Evolutionary conservation across 2,888 invertebrate species (phyloP).

Genomic region (Frankliniella intonsa): DNA sequence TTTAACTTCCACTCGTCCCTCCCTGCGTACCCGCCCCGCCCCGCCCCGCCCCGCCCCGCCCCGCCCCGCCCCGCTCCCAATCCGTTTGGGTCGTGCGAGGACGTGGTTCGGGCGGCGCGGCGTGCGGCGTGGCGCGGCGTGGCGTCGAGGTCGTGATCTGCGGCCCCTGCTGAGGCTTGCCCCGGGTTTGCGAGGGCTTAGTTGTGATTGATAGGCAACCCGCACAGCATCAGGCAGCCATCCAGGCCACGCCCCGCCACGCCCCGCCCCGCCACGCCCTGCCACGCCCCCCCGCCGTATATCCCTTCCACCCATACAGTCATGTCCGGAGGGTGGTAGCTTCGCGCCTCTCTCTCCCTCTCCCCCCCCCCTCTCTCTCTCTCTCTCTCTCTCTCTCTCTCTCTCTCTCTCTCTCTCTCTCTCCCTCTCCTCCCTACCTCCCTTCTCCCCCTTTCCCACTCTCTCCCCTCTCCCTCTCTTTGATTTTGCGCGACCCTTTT

Average conservation of each 20-base stretch:
- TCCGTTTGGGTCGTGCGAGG: constrained; percentile 1
- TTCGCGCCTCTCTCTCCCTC: not conserved
- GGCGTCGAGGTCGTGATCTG: constrained; percentile 4
- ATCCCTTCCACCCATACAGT: no score
- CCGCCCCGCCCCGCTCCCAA: not conserved
- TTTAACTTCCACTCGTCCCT: not conserved
- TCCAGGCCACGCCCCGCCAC: not conserved
- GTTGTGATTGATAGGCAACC: constrained; percentile 26
- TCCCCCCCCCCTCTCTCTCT: constrained; percentile 27
- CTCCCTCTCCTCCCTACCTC: not conserved
- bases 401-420: not conserved
- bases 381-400: not conserved
- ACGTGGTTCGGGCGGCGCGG: not conserved
- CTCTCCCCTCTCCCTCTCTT: no score
- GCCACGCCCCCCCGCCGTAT: not conserved
- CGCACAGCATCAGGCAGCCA: constrained; percentile 21
- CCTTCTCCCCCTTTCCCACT: no score
- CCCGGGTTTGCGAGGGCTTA: not conserved
- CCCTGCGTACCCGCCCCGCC: not conserved
- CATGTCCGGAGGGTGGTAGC: no score
- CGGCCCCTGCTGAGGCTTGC: constrained; percentile 10
- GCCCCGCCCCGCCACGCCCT: not conserved
- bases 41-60: not conserved
- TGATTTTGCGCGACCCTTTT: no score
- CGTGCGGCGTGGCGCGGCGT: not conserved